A percentile compares a stretch with the other conserved stretches of the same genome.
phyloP scores from a whole-genome alignment of 2,113 vertebrate genomes.

The Ciconia maguari region DNA sequence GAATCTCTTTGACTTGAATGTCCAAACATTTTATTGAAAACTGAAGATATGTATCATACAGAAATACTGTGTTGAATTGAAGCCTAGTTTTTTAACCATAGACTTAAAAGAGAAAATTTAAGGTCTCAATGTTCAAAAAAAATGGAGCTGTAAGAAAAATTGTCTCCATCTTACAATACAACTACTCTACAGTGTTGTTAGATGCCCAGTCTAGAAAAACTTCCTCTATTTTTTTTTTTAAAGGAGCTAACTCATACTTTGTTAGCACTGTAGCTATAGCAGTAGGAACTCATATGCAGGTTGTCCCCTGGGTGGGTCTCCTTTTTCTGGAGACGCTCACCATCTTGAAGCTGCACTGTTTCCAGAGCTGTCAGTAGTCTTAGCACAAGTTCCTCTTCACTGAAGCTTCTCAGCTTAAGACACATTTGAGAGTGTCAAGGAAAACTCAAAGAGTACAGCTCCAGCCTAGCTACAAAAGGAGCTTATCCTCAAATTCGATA shows the following conservation, averaged over 20 bases:
- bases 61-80: not conserved
- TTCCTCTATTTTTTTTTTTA: not conserved
- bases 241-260: not conserved
- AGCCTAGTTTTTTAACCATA: not conserved
- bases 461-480: not conserved
- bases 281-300: accelerated
- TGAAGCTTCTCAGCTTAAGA: not conserved
- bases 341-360: not conserved
- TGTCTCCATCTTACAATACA: not conserved
- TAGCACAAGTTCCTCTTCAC: not conserved
- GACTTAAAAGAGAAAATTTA: not conserved
- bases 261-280: accelerated
- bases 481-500: not conserved
- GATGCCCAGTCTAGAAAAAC: not conserved
- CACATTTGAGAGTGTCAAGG: not conserved
- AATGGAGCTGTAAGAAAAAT: not conserved
- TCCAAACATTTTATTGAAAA: not conserved
- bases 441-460: not conserved
- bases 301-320: not conserved
- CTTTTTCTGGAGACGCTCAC: not conserved
- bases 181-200: not conserved
- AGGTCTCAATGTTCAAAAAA: not conserved
- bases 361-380: not conserved
- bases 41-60: not conserved
- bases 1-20: not conserved